Base-by-base conservation (phyloP, 2,888 invertebrate genomes). In the Ophonus ardosiacus region DNA sequence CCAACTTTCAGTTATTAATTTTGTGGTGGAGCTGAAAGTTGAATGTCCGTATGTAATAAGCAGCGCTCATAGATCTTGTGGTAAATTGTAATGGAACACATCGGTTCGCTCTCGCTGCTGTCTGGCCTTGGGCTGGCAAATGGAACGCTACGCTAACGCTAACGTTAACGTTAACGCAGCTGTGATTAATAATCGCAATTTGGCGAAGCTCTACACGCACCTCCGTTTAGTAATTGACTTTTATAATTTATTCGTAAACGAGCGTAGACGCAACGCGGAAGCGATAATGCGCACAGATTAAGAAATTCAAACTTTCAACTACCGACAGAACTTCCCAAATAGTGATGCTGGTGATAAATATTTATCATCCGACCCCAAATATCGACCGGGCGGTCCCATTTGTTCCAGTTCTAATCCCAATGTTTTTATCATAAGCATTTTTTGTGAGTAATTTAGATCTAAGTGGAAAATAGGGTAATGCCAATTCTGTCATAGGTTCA, bases 201-300 rank as follows among this genome's bases (percentile, higher is more conserved):
- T 74, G 74, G 74, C 56, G 18, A 7, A 8, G 74, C 43, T 17
- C 74, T 74, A 81, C 81, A 81, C 63, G 63, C 43, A 63, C 81
- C 81, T 63, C 81, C 81, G 61, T 63, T 63, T 81, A 61, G 63
- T 81, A 81, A 81, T 81, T 81, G 81, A 81, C 81, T 81, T 81
- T 81, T 43, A 59, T 81, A 81, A 81, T 81, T 81, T 81, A 81
- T 59, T 61, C 81, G 63, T 40, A 74, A 74, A 74, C 74, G 74
- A 74, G 74, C 43, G 40, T 21, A 17, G 31, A 81, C 81, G 40
- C 81, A 63, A 61, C 65, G 21, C 24, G 63, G 63, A 43, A 43
- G 81, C 63, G 81, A 81, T 81, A 81, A 81, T 81, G 81, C 81
- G 43, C 17, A 57, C 17, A 40, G 63, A 81, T 81, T 81, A 81